Percentiles rank a stretch among this genome's conserved stretches.
Conservation (phyloP, 2,888 invertebrate genomes). For the Orgyia antiqua region DNA sequence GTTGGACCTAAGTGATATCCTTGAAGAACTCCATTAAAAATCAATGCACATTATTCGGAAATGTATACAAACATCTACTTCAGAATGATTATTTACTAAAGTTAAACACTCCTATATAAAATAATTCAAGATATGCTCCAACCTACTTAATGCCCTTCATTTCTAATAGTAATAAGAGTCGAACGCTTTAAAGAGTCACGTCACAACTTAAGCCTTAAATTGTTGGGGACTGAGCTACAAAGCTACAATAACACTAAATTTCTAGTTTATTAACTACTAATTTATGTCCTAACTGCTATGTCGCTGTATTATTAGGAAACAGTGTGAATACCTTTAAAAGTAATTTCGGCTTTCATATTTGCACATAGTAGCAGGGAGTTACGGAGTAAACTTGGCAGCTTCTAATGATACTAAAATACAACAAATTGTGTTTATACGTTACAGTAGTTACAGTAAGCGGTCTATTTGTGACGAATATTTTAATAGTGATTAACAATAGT, state of each 20-base stretch:
- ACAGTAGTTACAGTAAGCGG: no score
- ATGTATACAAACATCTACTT: not conserved
- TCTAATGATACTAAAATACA: not conserved
- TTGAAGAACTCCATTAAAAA: not conserved
- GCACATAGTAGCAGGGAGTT: not conserved
- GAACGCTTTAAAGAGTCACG: slow-evolving; percentile 15
- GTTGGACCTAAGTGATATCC: slow-evolving; percentile 1
- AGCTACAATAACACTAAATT: slow-evolving; percentile 21
- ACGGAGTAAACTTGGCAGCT: not conserved
- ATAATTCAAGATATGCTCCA: no score
- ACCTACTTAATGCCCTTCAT: no score
- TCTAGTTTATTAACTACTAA: slow-evolving; percentile 26
- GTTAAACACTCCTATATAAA: no score
- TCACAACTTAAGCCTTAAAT: slow-evolving; percentile 24
- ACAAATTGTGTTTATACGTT: no score
- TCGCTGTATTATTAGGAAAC: slow-evolving; percentile 51
- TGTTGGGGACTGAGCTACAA: slow-evolving; percentile 24
- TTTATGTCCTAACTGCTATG: slow-evolving; percentile 41
- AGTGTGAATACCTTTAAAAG: no score
- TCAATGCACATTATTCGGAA: not conserved
- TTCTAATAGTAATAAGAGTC: no score
- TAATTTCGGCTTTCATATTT: slow-evolving; percentile 10
- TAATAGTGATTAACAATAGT: no score
- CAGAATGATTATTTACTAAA: no score
- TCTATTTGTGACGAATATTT: no score